These are phyloP conservation scores for Battus philenor DNA, from an alignment of 1,140 invertebrate species.

Conservation along the genomic window DNA sequence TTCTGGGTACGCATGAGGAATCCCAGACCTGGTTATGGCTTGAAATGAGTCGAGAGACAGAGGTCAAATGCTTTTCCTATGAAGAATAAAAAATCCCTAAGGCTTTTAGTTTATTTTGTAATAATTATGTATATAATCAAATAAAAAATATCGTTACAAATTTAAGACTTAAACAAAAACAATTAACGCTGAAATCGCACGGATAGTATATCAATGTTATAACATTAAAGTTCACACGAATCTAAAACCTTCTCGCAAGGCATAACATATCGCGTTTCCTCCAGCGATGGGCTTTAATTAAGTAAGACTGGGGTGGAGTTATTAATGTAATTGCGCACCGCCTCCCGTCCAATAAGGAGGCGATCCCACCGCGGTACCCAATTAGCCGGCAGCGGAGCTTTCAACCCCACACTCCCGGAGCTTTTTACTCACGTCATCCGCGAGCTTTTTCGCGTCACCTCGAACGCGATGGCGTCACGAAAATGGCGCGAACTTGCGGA, in stretches of 20 bases:
- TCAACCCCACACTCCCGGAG: constrained; percentile 27
- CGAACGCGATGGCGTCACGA: constrained; percentile 35
- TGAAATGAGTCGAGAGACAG: too few relatives aligned
- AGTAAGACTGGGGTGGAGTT: constrained; percentile 56
- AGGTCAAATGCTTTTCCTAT: too few relatives aligned
- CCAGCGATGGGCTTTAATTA: constrained; percentile 42
- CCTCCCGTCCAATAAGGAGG: constrained; percentile 41
- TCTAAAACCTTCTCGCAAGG: constrained; percentile 4
- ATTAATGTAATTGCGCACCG: constrained; percentile 57
- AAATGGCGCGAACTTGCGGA: constrained; percentile 21
- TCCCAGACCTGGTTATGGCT: too few relatives aligned
- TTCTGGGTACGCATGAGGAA: too few relatives aligned
- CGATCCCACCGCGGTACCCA: constrained; percentile 35
- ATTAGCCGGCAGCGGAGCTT: constrained; percentile 42
- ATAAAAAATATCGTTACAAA: too few relatives aligned
- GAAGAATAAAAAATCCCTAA: too few relatives aligned
- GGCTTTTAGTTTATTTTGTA: too few relatives aligned
- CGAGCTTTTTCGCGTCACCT: constrained; percentile 2
- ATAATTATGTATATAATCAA: too few relatives aligned
- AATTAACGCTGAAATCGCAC: too few relatives aligned
- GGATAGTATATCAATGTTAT: too few relatives aligned
- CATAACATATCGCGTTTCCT: constrained; percentile 17
- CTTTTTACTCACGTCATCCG: constrained; percentile 41
- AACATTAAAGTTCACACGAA: too few relatives aligned
- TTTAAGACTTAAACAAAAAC: too few relatives aligned